Base-by-base conservation (phyloP, 2,888 invertebrate genomes). In the Capitulum mitella region DNA sequence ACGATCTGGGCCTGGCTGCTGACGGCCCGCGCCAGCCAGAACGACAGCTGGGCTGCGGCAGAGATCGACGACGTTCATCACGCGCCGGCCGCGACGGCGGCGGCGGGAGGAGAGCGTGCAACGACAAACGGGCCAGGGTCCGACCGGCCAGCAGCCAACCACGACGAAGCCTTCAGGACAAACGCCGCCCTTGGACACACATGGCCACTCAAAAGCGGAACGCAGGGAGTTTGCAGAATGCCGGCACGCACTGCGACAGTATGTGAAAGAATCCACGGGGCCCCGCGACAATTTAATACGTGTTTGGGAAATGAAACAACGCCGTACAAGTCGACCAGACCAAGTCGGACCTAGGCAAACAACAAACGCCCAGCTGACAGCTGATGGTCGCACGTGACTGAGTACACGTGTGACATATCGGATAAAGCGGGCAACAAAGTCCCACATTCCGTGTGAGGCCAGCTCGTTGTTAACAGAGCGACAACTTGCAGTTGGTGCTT, bases 41-140 rank as follows among this genome's bases (percentile, higher is more conserved):
- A 94, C 19, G 93, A 92, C 77, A 95, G 85, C 82, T 92, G 91
- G 0, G 94, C 92, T 91, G 84, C 29, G 83, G 43, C 46, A 78
- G 75, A 64, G 79, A 51, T 10, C 70, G 0, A 58, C 8, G 1
- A n/a, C 10, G 6, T n/a, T n/a, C n/a, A n/a, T n/a, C n/a, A n/a
- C n/a, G n/a, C n/a, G n/a, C 29, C 0, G n/a, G 8, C 29, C 2
- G 58, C 8, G 14, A 22, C 22, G 22, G 26, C 19, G 16, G 54
- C 6, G 22, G 6, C 19, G 54, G 54, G 16, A 26, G 22, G 22
- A 54, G 22, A 6, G 16, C 22, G 22, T 22, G 54, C 16, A 54
- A n/a, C n/a, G n/a, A n/a, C n/a, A n/a, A n/a, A n/a, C n/a, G n/a
- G n/a, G n/a, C n/a, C n/a, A n/a, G n/a, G n/a, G n/a, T n/a, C n/a